These are phyloP conservation scores for Flexamia atlantica DNA, from an alignment of 2,888 invertebrate genomes.

Conservation along the genomic window DNA sequence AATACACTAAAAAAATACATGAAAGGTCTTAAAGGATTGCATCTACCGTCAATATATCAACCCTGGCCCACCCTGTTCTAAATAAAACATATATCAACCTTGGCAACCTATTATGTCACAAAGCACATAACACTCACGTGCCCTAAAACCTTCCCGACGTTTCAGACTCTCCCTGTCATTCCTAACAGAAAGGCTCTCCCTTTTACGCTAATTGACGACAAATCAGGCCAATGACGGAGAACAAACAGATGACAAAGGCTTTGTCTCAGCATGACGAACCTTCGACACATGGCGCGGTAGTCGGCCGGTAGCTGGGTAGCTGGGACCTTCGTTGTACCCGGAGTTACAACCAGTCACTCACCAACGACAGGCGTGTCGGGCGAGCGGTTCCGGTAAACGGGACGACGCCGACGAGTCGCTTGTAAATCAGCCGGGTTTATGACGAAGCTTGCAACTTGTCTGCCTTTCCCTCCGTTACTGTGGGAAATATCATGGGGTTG, in stretches of 20 bases:
- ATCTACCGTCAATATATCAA: too few species aligned
- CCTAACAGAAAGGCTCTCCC: neutral
- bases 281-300: neutral
- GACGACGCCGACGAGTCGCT: neutral
- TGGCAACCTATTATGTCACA: neutral
- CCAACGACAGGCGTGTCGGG: neutral
- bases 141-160: neutral
- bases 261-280: constrained; percentile 17
- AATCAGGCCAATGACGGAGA: neutral
- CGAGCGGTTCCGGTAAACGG: neutral
- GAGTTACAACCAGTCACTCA: constrained; percentile 37
- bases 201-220: neutral
- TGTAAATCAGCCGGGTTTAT: constrained; percentile 35
- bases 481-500: constrained; percentile 25
- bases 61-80: neutral
- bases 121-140: neutral
- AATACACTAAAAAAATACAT: too few species aligned
- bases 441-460: constrained; percentile 25
- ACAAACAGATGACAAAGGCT: constrained; percentile 4
- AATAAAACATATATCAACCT: neutral
- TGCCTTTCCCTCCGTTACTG: neutral
- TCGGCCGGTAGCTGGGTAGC: neutral
- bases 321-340: neutral
- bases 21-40: too few species aligned
- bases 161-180: neutral